phyloP scores from a whole-genome alignment of 2,797 vertebrate species.

The Acanthis flammea region DNA sequence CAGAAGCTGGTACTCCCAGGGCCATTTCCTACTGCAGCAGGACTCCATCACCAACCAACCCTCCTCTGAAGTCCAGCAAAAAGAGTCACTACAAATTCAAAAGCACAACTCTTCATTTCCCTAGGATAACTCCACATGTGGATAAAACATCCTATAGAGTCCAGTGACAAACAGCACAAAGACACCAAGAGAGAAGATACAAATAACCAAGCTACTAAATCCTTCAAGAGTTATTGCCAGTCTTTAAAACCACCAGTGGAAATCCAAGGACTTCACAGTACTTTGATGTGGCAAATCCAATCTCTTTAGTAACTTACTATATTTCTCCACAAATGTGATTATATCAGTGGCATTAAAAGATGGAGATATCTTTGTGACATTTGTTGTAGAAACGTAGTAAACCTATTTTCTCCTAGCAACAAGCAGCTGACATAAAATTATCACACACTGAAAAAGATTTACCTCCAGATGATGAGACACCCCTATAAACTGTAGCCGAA shows the following conservation, averaged over 20 bases:
- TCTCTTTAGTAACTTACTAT: background rate
- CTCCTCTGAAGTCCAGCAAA: background rate
- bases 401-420: background rate
- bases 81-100: background rate
- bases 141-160: background rate
- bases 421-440: background rate
- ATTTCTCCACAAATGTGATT: background rate
- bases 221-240: background rate
- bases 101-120: background rate
- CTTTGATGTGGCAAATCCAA: background rate
- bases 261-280: background rate
- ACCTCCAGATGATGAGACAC: background rate
- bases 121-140: background rate
- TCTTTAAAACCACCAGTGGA: background rate
- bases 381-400: background rate
- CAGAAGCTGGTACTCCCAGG: background rate
- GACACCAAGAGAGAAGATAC: background rate
- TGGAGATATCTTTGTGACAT: background rate
- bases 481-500: background rate
- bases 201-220: background rate
- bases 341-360: background rate
- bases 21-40: background rate
- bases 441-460: background rate
- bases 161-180: background rate
- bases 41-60: accelerated